These are phyloP conservation scores for Poeciliopsis occidentalis DNA, from an alignment of 2,113 vertebrate species.

Conservation along the genomic window DNA sequence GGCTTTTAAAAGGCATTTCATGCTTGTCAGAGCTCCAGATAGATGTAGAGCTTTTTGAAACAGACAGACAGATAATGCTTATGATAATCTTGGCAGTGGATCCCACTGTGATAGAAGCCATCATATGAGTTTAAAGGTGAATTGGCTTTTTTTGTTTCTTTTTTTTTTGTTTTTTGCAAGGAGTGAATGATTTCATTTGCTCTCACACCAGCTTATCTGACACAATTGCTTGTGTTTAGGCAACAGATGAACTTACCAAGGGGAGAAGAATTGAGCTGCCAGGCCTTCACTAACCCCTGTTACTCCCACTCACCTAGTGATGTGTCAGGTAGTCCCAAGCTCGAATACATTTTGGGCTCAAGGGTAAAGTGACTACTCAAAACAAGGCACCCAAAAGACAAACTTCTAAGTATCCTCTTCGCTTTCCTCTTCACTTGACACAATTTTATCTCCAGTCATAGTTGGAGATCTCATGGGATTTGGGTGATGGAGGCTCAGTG, in stretches of 20 bases:
- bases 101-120: slow-evolving; percentile 21
- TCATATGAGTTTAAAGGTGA: slow-evolving; percentile 12
- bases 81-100: slow-evolving; percentile 27
- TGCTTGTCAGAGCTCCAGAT: slow-evolving; percentile 53
- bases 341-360: background rate
- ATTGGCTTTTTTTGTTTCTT: background rate
- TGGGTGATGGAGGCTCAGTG: too few species aligned
- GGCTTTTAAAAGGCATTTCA: slow-evolving; percentile 67
- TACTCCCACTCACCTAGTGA: background rate
- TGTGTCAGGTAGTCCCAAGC: background rate
- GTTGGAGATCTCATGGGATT: too few species aligned
- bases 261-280: background rate
- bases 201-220: slow-evolving; percentile 5
- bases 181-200: slow-evolving; percentile 8
- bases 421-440: background rate
- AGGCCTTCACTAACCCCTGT: background rate
- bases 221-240: slow-evolving; percentile 4
- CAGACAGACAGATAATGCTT: slow-evolving; percentile 40
- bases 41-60: slow-evolving; percentile 47
- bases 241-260: slow-evolving; percentile 6
- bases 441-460: background rate
- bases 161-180: background rate
- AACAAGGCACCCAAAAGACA: background rate
- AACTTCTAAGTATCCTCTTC: too few species aligned
- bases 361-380: background rate